These are phyloP conservation scores for Eueremaeus valkanovi DNA, from an alignment of 2,888 invertebrate genomes.

Conservation along the genomic window DNA sequence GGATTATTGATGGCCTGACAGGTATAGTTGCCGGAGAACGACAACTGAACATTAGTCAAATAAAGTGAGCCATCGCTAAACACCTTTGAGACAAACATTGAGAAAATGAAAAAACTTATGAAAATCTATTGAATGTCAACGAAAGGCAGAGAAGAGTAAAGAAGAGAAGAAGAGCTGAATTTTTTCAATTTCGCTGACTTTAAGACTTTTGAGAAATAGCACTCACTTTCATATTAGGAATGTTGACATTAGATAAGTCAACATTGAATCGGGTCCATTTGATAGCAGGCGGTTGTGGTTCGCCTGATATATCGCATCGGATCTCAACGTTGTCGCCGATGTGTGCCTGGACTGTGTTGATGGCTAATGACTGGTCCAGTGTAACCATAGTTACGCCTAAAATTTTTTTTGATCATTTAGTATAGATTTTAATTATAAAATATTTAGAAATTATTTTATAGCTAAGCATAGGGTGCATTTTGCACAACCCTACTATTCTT, in stretches of 20 bases:
- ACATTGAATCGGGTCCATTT: slow-evolving; percentile 67
- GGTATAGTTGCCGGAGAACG: slow-evolving; percentile 72
- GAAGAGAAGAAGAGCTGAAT: too few relatives aligned
- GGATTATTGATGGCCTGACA: slow-evolving; percentile 69
- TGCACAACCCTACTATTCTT: too few relatives aligned
- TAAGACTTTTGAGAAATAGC: background rate
- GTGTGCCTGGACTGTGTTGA: slow-evolving; percentile 65
- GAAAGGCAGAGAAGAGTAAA: background rate
- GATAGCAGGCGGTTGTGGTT: slow-evolving; percentile 63
- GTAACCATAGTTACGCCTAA: slow-evolving; percentile 67
- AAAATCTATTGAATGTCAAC: too few relatives aligned
- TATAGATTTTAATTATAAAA: too few relatives aligned
- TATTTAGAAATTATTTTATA: too few relatives aligned
- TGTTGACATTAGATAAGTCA: slow-evolving; percentile 61
- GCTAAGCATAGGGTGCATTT: too few relatives aligned
- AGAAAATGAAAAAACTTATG: background rate
- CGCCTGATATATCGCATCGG: slow-evolving; percentile 69
- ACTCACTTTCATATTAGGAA: slow-evolving; percentile 55
- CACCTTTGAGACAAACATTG: slow-evolving; percentile 52
- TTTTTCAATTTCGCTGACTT: too few relatives aligned
- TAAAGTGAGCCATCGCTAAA: slow-evolving; percentile 71
- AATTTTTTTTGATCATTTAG: too few relatives aligned
- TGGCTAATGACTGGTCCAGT: slow-evolving; percentile 66
- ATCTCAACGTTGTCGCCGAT: slow-evolving; percentile 73
- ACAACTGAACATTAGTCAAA: slow-evolving; percentile 65